These are phyloP conservation scores for Philereme vetulata DNA, from an alignment of 2,888 invertebrate genomes.

Conservation along the genomic window DNA sequence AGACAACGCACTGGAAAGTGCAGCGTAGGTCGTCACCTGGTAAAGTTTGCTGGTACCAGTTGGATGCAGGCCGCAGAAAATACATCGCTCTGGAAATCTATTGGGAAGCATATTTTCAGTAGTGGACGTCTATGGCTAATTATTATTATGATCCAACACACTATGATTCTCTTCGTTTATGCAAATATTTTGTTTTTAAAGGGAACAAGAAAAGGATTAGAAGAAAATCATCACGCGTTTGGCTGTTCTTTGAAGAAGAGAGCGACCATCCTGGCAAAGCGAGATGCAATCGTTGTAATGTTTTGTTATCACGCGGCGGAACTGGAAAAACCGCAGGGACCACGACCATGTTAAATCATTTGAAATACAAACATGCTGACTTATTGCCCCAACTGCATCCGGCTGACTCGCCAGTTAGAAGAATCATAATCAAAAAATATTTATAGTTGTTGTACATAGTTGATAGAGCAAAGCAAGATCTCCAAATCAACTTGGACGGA, in stretches of 20 bases:
- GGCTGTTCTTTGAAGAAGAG: constrained; percentile 3
- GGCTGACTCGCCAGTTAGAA: neutral
- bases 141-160: too few relatives aligned
- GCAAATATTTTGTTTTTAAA: neutral
- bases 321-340: neutral
- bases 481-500: too few relatives aligned
- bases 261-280: neutral
- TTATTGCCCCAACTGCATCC: neutral
- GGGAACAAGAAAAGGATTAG: neutral
- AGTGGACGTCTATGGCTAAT: too few relatives aligned
- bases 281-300: neutral
- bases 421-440: too few relatives aligned
- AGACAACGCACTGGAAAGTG: neutral
- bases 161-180: too few relatives aligned
- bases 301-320: neutral
- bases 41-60: too few relatives aligned
- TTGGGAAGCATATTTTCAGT: too few relatives aligned
- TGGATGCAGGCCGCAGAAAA: too few relatives aligned
- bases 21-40: too few relatives aligned
- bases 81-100: too few relatives aligned
- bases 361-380: constrained; percentile 1
- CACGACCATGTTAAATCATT: constrained; percentile 4
- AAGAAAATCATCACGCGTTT: neutral
- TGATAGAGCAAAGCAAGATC: too few relatives aligned
- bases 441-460: too few relatives aligned